Conservation (phyloP, 2,797 vertebrate genomes). For the Acridotheres tristis region DNA sequence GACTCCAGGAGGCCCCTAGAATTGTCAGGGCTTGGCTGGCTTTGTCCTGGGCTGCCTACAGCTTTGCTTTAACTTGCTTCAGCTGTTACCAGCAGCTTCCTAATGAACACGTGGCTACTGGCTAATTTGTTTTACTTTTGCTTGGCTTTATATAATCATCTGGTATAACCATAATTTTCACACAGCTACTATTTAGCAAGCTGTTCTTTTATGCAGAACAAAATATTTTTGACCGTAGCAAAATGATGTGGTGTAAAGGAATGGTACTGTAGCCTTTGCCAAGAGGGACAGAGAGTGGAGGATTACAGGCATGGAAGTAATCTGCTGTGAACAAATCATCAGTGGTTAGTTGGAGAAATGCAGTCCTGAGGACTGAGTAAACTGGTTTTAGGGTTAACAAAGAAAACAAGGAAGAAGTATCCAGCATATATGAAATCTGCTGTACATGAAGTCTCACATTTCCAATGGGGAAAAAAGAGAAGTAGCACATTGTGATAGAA, state of each 20-base stretch:
- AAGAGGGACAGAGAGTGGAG: background rate
- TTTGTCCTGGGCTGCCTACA: background rate
- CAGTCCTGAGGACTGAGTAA: background rate
- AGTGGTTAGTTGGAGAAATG: background rate
- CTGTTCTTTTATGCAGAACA: background rate
- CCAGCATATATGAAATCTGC: background rate
- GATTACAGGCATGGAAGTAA: background rate
- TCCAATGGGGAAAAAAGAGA: background rate
- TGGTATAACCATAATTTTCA: background rate
- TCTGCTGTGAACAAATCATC: background rate
- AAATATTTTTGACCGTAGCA: background rate
- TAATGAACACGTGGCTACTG: no score
- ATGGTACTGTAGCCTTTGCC: background rate
- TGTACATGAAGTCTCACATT: background rate
- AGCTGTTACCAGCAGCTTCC: background rate
- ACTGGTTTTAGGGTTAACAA: background rate
- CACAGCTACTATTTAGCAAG: background rate
- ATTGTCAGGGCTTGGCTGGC: background rate
- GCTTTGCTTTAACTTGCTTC: background rate
- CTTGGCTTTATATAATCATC: background rate
- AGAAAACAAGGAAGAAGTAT: background rate
- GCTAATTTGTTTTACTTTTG: background rate
- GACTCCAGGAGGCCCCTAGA: accelerated
- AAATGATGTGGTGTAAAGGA: background rate
- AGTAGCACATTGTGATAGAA: background rate